phyloP scores from a whole-genome alignment of 2,797 vertebrate species.

The Lutjanus argentimaculatus region DNA sequence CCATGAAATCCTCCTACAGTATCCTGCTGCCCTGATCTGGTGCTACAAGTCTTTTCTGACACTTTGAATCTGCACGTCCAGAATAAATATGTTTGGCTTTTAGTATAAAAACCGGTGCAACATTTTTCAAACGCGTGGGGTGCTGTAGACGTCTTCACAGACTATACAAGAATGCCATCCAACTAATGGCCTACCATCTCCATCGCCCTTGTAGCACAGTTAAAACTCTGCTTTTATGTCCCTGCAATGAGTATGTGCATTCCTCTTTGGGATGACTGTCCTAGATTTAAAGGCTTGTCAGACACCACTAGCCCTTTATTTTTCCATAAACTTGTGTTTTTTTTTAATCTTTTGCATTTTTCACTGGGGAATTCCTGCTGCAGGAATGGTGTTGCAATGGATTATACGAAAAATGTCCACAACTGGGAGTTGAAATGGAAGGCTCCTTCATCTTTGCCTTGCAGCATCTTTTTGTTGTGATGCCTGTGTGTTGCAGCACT shows the following conservation, averaged over 20 bases:
- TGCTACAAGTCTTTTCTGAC: slow-evolving; percentile 38
- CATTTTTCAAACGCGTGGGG: slow-evolving; percentile 55
- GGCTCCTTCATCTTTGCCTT: slow-evolving; percentile 76
- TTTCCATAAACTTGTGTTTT: slow-evolving; percentile 74
- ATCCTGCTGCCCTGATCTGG: slow-evolving; percentile 7
- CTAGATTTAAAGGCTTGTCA: slow-evolving; percentile 86
- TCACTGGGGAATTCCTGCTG: slow-evolving; percentile 72
- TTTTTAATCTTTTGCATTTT: slow-evolving; percentile 76
- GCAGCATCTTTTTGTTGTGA: slow-evolving; percentile 71
- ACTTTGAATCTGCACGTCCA: slow-evolving; percentile 42
- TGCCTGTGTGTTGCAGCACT: slow-evolving; percentile 57
- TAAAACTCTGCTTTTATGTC: slow-evolving; percentile 79
- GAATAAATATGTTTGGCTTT: slow-evolving; percentile 52
- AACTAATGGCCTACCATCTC: slow-evolving; percentile 77
- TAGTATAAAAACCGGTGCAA: slow-evolving; percentile 39
- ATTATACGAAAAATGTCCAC: slow-evolving; percentile 82
- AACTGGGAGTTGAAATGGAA: slow-evolving; percentile 81
- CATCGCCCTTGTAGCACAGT: slow-evolving; percentile 69
- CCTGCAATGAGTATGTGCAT: slow-evolving; percentile 76
- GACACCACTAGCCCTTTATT: slow-evolving; percentile 81
- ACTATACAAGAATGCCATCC: slow-evolving; percentile 54
- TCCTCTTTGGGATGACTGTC: slow-evolving; percentile 84
- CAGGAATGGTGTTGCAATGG: slow-evolving; percentile 73
- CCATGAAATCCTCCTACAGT: slow-evolving; percentile 6
- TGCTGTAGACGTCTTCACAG: slow-evolving; percentile 61